Conservation (phyloP, 2,888 invertebrate genomes). For the Ormyrus thymus region DNA sequence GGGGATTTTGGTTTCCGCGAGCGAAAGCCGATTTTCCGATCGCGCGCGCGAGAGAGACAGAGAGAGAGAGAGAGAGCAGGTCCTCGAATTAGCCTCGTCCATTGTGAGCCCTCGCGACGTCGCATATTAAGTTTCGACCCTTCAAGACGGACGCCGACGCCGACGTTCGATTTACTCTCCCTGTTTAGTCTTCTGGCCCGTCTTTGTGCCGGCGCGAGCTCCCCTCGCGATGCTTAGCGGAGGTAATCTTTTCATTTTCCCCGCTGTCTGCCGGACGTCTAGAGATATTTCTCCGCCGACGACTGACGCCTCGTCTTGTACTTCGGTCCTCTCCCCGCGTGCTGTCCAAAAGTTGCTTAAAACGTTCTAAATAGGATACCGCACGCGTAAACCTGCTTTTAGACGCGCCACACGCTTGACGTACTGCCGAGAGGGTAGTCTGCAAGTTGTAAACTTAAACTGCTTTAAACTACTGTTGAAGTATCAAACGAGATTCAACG, state of each 20-base stretch:
- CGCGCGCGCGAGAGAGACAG: conserved; percentile 66
- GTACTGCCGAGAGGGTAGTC: not conserved
- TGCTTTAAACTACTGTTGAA: too few species aligned
- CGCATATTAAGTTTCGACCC: conserved; percentile 70
- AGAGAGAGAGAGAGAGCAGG: too few species aligned
- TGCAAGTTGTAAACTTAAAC: too few species aligned
- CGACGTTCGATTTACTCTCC: conserved; percentile 59
- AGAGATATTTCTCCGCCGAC: not conserved
- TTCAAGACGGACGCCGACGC: conserved; percentile 58
- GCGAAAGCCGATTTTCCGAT: conserved; percentile 75
- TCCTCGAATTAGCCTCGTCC: conserved; percentile 68
- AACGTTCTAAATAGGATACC: not conserved
- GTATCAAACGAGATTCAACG: too few species aligned
- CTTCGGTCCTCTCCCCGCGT: not conserved
- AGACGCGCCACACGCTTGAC: not conserved
- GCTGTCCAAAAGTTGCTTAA: too few species aligned
- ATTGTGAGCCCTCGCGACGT: conserved; percentile 70
- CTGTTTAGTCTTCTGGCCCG: not conserved
- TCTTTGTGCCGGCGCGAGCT: not conserved
- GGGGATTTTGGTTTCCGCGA: conserved; percentile 72
- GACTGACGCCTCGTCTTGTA: conserved; percentile 25
- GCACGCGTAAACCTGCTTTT: not conserved
- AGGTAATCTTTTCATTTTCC: conserved; percentile 41
- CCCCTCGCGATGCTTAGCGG: conserved; percentile 18
- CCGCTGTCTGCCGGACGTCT: not conserved